Conservation (phyloP, 2,113 vertebrate genomes). For the Grammomys dolichurus region DNA sequence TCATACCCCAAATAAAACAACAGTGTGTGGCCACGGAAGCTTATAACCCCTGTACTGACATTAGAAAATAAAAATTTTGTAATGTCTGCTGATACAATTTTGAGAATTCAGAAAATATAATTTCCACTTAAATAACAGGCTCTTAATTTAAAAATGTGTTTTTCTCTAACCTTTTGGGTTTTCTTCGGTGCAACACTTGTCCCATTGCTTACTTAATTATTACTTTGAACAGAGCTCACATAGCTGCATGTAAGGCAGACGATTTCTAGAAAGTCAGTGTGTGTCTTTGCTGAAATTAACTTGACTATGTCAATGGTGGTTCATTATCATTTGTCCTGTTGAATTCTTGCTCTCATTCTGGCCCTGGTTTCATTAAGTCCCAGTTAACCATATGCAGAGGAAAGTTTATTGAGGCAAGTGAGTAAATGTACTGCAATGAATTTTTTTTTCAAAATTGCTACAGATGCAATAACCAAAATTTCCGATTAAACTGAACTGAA, state of each 20-base stretch:
- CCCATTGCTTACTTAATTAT: not conserved
- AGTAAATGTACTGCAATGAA: not conserved
- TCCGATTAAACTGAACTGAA: not conserved
- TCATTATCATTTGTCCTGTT: not conserved
- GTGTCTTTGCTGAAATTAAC: not conserved
- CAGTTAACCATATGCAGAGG: not conserved
- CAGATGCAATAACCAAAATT: not conserved
- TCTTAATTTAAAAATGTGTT: not conserved
- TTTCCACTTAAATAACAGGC: not conserved
- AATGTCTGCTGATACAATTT: not conserved
- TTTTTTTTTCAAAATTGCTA: not conserved
- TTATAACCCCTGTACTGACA: not conserved
- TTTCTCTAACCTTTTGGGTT: not conserved
- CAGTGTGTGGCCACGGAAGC: too few species aligned
- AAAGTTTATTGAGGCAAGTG: not conserved
- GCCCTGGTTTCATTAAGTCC: not conserved
- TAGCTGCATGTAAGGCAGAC: not conserved
- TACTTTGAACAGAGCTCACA: not conserved
- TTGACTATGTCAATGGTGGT: not conserved
- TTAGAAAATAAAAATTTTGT: not conserved
- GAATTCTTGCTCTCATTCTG: not conserved
- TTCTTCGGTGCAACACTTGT: not conserved
- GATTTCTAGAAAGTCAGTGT: not conserved
- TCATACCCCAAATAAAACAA: not conserved
- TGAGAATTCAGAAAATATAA: not conserved